Evolutionary conservation across 2,888 invertebrate species (phyloP).

Genomic region (Cylloceria caligata): DNA sequence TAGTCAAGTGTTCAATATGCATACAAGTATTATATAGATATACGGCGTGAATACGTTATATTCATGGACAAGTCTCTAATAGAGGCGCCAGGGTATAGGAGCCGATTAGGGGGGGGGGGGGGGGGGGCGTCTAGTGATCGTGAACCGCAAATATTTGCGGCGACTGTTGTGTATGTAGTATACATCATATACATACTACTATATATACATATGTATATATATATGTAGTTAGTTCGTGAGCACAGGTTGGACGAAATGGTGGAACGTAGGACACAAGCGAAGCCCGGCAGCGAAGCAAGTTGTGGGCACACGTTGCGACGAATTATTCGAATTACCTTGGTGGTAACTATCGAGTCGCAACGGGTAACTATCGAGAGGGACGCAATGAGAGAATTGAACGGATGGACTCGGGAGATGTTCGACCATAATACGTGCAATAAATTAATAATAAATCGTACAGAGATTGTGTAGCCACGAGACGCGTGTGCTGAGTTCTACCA

Average conservation of each 20-base stretch:
- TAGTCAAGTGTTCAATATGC: neutral
- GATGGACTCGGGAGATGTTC: neutral
- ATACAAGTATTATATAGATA: neutral
- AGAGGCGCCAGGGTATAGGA: constrained; percentile 16
- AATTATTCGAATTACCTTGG: constrained; percentile 54
- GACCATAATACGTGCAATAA: constrained; percentile 12
- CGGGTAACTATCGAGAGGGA: constrained; percentile 44
- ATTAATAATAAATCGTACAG: constrained; percentile 47
- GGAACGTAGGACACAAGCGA: neutral
- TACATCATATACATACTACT: neutral
- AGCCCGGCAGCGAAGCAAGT: neutral
- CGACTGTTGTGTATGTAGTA: constrained; percentile 12
- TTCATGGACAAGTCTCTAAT: neutral
- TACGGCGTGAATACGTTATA: neutral
- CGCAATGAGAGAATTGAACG: constrained; percentile 48
- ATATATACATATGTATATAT: neutral
- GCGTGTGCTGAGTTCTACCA: too few relatives aligned
- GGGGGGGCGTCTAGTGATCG: constrained; percentile 1
- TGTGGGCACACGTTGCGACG: constrained; percentile 27
- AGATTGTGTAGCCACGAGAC: constrained; percentile 23
- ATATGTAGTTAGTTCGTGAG: too few relatives aligned
- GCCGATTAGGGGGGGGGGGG: neutral
- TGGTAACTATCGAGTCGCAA: constrained; percentile 61
- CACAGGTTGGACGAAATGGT: neutral
- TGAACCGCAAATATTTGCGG: constrained; percentile 51